phyloP scores from a whole-genome alignment of 2,888 invertebrate genomes.

The Amblyteles armatorius region DNA sequence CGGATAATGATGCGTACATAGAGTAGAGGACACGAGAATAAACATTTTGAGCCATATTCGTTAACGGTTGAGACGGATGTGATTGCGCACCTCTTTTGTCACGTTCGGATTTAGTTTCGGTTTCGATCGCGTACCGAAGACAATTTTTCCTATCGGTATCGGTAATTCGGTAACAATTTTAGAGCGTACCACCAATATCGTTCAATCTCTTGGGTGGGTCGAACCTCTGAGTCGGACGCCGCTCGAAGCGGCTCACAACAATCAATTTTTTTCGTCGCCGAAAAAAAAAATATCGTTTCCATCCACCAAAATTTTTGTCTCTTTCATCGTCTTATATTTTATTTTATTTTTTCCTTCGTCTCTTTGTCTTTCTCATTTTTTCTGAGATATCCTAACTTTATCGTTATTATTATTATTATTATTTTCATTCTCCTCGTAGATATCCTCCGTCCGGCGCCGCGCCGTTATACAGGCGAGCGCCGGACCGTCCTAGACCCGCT shows the following conservation, averaged over 20 bases:
- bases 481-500: conserved; percentile 75
- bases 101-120: conserved; percentile 10
- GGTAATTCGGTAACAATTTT: too few relatives aligned
- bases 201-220: too few relatives aligned
- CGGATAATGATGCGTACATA: neutral
- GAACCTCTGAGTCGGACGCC: too few relatives aligned
- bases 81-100: conserved; percentile 5
- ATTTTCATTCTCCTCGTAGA: neutral
- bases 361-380: conserved; percentile 2
- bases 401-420: neutral
- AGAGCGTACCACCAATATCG: too few relatives aligned
- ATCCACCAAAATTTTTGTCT: neutral
- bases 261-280: neutral
- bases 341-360: conserved; percentile 4
- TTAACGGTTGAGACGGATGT: neutral
- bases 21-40: neutral
- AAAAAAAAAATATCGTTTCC: neutral
- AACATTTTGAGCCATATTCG: neutral
- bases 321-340: neutral
- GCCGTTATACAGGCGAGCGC: conserved; percentile 59
- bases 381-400: conserved; percentile 7
- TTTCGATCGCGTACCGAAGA: neutral
- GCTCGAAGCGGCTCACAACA: neutral
- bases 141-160: neutral
- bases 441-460: conserved; percentile 30